Evolutionary conservation across 2,113 vertebrate species (phyloP).

Genomic region (Egretta garzetta): DNA sequence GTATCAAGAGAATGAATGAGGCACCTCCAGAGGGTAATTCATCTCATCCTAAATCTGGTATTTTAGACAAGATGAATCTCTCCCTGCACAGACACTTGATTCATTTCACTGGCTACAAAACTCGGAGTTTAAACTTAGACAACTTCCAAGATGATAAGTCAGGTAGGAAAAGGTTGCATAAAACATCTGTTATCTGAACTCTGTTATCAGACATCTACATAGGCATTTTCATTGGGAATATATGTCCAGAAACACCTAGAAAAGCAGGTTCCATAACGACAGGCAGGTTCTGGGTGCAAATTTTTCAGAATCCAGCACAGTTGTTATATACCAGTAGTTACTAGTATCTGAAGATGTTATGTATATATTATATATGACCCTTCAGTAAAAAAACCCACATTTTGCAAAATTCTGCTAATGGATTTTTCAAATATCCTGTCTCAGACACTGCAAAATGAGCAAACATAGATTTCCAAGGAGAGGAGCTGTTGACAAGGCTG

Average conservation of each 20-base stretch:
- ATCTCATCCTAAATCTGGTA: background rate
- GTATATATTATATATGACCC: background rate
- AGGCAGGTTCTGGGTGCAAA: background rate
- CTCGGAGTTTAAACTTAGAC: background rate
- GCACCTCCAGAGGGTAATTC: background rate
- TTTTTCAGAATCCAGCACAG: background rate
- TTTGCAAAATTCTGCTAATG: background rate
- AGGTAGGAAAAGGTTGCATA: background rate
- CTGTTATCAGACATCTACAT: background rate
- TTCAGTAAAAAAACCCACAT: background rate
- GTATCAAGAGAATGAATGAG: background rate
- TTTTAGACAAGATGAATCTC: background rate
- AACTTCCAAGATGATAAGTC: background rate
- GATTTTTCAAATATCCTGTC: background rate
- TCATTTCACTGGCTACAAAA: conserved; percentile 15
- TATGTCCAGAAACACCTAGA: background rate
- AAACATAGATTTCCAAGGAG: background rate
- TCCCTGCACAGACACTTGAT: background rate
- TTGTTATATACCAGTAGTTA: background rate
- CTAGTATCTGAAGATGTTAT: background rate
- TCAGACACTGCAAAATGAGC: background rate
- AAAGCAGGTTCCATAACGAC: background rate
- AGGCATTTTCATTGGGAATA: background rate
- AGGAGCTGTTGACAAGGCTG: background rate
- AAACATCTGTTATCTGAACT: background rate